Evolutionary conservation across 1,140 invertebrate species (phyloP).

Genomic region (Potamilus streckersoni): DNA sequence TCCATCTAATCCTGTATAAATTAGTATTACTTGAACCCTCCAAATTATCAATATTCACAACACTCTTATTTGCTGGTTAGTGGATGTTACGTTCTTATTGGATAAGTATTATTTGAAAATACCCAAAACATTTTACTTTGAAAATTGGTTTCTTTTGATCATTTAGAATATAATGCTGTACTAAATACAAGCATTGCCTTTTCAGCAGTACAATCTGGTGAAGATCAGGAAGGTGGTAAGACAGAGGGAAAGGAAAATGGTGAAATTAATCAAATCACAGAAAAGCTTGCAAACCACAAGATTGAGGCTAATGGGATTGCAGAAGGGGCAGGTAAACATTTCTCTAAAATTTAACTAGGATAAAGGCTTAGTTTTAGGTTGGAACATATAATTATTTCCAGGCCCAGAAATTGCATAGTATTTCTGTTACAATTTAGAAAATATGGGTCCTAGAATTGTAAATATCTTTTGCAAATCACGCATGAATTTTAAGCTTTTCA

Average conservation of each 20-base stretch:
- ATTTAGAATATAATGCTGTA: neutral
- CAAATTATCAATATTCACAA: no score
- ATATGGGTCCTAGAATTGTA: constrained; percentile 7
- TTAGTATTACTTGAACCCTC: no score
- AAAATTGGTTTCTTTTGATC: constrained; percentile 13
- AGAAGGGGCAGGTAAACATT: constrained; percentile 36
- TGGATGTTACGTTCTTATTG: no score
- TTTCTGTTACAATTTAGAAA: constrained; percentile 19
- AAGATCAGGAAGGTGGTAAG: neutral
- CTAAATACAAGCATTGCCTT: constrained; percentile 12
- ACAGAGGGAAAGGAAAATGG: constrained; percentile 39
- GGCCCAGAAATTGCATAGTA: neutral
- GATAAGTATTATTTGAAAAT: neutral
- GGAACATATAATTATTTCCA: constrained; percentile 31
- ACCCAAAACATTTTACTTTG: neutral
- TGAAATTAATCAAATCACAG: constrained; percentile 40
- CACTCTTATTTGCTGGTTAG: no score
- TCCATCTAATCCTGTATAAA: no score
- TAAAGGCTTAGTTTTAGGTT: constrained; percentile 8
- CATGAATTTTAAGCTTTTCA: neutral
- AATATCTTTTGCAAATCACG: neutral
- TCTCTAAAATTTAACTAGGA: neutral
- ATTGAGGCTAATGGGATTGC: constrained; percentile 28
- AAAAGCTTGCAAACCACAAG: constrained; percentile 43
- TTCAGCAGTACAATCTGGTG: constrained; percentile 29